Evolutionary conservation across 2,888 invertebrate species (phyloP).

Genomic region (Lepidocyrtinus sp.): DNA sequence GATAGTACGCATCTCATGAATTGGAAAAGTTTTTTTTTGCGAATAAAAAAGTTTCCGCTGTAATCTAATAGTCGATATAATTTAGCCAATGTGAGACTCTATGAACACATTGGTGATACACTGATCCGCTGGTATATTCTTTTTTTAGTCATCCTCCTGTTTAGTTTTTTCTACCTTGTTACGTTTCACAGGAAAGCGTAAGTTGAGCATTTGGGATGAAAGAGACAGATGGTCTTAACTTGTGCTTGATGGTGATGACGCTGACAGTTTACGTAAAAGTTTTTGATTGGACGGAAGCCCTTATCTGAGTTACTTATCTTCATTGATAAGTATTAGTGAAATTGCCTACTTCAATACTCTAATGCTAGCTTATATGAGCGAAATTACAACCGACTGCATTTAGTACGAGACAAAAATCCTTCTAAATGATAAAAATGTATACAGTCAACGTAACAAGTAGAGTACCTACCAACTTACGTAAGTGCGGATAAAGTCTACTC

Average conservation of each 20-base stretch:
- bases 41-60: slow-evolving; percentile 55
- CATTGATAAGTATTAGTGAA: background rate
- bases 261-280: background rate
- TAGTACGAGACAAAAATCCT: background rate
- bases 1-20: slow-evolving; percentile 57
- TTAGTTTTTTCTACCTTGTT: background rate
- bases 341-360: background rate
- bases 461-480: background rate
- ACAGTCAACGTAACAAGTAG: background rate
- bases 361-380: background rate
- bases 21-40: slow-evolving; percentile 55
- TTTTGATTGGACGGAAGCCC: no score
- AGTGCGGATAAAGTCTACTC: background rate
- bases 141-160: background rate
- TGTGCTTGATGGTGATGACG: background rate
- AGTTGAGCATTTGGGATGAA: background rate
- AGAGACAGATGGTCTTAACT: background rate
- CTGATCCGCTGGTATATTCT: background rate
- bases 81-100: background rate
- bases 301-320: no score
- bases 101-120: background rate
- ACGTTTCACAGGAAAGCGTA: background rate
- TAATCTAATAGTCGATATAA: slow-evolving; percentile 52
- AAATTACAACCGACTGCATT: background rate
- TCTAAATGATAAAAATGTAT: background rate